Evolutionary conservation across 2,113 vertebrate species (phyloP).

Genomic region (Capreolus pygargus): DNA sequence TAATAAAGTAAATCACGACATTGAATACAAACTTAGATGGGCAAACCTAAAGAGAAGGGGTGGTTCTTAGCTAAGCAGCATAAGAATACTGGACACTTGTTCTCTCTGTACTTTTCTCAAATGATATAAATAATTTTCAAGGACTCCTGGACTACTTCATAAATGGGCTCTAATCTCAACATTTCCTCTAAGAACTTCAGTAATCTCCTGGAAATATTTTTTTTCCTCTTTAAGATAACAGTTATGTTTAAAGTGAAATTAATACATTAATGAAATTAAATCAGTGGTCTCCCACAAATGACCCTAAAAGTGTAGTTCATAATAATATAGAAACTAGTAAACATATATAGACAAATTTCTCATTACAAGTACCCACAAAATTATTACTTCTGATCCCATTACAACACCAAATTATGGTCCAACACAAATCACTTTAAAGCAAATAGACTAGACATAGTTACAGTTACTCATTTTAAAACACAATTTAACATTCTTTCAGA

Average conservation of each 20-base stretch:
- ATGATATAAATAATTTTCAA: neutral
- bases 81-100: neutral
- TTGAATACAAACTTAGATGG: constrained; percentile 7
- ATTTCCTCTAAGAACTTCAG: neutral
- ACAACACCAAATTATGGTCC: neutral
- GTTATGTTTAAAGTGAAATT: neutral
- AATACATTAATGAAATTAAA: constrained; percentile 6
- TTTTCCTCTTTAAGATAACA: neutral
- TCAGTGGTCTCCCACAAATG: neutral
- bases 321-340: neutral
- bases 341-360: neutral
- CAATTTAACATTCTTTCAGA: neutral
- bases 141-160: neutral
- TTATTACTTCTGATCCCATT: neutral
- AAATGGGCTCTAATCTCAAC: neutral
- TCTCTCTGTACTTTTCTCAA: neutral
- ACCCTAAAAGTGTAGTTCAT: constrained; percentile 8
- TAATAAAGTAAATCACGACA: neutral
- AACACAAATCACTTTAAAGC: constrained; percentile 2
- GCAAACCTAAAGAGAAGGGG: neutral
- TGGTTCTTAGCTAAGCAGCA: neutral
- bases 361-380: constrained; percentile 29
- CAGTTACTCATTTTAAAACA: neutral
- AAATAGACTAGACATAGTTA: constrained; percentile 38
- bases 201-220: neutral